Percentiles rank a stretch among this genome's conserved stretches.
Evolutionary conservation across 2,113 vertebrate species (phyloP).

Genomic region (Mustelus asterias): DNA sequence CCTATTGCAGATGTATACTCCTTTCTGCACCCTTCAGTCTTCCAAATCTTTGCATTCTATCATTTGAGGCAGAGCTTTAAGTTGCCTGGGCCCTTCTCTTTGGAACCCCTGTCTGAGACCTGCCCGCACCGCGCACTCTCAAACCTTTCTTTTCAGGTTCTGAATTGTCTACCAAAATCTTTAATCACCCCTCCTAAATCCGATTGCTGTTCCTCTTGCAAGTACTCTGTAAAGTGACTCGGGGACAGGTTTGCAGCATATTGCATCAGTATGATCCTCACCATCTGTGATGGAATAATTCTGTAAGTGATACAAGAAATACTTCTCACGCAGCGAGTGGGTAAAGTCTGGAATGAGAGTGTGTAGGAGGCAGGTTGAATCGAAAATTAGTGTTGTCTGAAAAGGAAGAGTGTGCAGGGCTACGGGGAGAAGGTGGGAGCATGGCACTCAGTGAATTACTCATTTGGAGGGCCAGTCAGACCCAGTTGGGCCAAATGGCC

Average conservation of each 20-base stretch:
- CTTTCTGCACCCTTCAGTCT: neutral
- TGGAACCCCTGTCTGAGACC: neutral
- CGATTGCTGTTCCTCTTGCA: neutral
- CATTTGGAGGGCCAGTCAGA: too few relatives aligned
- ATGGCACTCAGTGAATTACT: too few relatives aligned
- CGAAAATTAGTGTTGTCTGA: too few relatives aligned
- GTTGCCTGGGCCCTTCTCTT: neutral
- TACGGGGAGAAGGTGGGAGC: neutral
- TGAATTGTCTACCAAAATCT: neutral
- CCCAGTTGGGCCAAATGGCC: too few relatives aligned
- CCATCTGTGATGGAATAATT: too few relatives aligned
- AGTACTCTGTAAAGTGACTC: neutral
- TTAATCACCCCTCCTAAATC: neutral
- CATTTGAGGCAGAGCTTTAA: neutral
- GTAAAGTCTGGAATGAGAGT: too few relatives aligned
- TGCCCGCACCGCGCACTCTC: rapidly evolving
- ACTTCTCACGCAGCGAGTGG: too few relatives aligned
- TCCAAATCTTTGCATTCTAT: neutral
- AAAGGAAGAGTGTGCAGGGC: too few relatives aligned
- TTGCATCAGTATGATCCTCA: neutral
- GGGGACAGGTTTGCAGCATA: neutral
- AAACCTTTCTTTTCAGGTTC: neutral
- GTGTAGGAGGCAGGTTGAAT: too few relatives aligned
- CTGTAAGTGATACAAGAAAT: too few relatives aligned
- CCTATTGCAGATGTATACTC: neutral